These are phyloP conservation scores for Xiphophorus hellerii DNA, from an alignment of 2,113 vertebrate species.

Conservation along the genomic window DNA sequence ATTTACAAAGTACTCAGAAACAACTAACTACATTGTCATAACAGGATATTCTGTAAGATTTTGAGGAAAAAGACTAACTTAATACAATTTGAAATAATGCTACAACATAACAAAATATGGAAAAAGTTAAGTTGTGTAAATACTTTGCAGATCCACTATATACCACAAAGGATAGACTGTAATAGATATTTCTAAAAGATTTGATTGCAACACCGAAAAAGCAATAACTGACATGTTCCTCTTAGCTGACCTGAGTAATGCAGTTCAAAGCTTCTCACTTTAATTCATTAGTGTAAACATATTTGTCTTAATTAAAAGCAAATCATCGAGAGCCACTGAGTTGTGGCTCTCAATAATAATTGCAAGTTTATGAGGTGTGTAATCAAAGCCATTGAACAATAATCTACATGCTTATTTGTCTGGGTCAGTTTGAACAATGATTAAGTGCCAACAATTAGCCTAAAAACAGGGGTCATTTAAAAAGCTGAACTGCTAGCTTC, in stretches of 20 bases:
- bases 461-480: slow-evolving; percentile 15
- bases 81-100: too few relatives aligned
- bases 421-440: slow-evolving; percentile 21
- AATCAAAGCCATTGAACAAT: slow-evolving; percentile 29
- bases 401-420: slow-evolving; percentile 44
- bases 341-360: slow-evolving; percentile 45
- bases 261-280: not conserved
- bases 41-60: too few relatives aligned
- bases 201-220: too few relatives aligned
- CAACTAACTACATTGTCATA: too few relatives aligned
- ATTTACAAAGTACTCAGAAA: too few relatives aligned
- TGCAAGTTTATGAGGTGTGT: slow-evolving; percentile 37
- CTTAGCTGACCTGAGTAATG: not conserved
- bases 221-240: not conserved
- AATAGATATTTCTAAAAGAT: too few relatives aligned
- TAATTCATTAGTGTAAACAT: slow-evolving; percentile 17
- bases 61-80: too few relatives aligned
- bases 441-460: slow-evolving; percentile 37
- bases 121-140: too few relatives aligned
- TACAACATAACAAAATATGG: too few relatives aligned
- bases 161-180: too few relatives aligned
- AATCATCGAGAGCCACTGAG: slow-evolving; percentile 20
- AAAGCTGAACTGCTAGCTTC: slow-evolving; percentile 18
- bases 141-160: too few relatives aligned
- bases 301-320: slow-evolving; percentile 21